Percentiles rank a stretch among this genome's conserved stretches.
Evolutionary conservation across 2,888 invertebrate species (phyloP).

Genomic region (Drosophila diplacantha): DNA sequence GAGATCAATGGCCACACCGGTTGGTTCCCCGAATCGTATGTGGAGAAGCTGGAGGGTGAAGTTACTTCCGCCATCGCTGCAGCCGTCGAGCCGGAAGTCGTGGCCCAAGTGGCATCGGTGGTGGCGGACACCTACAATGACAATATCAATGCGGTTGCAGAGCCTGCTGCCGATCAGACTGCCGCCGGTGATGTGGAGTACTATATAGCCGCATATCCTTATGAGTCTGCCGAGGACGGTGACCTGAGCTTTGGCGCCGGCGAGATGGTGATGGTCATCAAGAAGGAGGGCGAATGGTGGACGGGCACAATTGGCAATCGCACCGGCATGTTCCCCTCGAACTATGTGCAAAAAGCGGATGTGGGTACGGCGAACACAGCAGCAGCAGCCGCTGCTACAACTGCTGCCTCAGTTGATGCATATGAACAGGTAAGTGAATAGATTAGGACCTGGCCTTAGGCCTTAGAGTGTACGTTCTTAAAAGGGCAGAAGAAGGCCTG

Average conservation of each 20-base stretch:
- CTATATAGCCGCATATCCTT: conserved; percentile 93
- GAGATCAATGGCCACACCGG: conserved; percentile 93
- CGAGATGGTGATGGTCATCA: conserved; percentile 90
- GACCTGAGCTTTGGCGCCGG: conserved; percentile 93
- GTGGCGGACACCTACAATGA: conserved; percentile 68
- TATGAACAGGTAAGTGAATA: conserved; percentile 55
- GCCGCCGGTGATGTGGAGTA: conserved; percentile 81
- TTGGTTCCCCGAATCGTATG: conserved; percentile 98
- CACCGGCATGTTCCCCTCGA: conserved; percentile 97
- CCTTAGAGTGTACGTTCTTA: no score
- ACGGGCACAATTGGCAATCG: conserved; percentile 90
- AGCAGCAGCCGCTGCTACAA: conserved; percentile 4
- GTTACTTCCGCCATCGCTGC: conserved; percentile 11
- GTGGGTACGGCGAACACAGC: conserved; percentile 71
- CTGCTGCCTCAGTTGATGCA: conserved; percentile 28
- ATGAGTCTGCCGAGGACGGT: conserved; percentile 91
- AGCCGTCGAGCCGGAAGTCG: conserved; percentile 9
- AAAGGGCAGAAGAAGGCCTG: not conserved
- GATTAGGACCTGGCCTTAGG: not conserved
- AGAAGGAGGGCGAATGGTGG: conserved; percentile 99
- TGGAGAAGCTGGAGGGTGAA: conserved; percentile 83
- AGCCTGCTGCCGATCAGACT: conserved; percentile 65
- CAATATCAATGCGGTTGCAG: conserved; percentile 63
- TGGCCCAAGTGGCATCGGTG: conserved; percentile 33
- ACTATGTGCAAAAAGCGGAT: conserved; percentile 91